Evolutionary conservation across 2,888 invertebrate species (phyloP).

Genomic region (Argyresthia albistria): DNA sequence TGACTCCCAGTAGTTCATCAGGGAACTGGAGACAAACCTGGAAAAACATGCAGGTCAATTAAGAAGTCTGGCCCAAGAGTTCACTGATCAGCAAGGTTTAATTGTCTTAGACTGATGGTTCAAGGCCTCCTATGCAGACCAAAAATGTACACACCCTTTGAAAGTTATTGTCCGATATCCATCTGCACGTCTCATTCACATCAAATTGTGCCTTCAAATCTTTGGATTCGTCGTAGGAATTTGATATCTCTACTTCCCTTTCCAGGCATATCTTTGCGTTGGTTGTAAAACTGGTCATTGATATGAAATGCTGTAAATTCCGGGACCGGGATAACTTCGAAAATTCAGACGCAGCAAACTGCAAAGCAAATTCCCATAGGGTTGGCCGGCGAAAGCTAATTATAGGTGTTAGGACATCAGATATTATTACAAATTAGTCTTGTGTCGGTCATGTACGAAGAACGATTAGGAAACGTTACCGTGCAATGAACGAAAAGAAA

Average conservation of each 20-base stretch:
- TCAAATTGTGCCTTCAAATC: conserved; percentile 69
- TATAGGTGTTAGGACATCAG: no score
- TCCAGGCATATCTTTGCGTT: conserved; percentile 68
- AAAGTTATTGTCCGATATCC: conserved; percentile 79
- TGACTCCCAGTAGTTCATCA: conserved; percentile 81
- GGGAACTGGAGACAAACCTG: conserved; percentile 93
- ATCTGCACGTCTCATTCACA: conserved; percentile 73
- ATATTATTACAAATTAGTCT: no score
- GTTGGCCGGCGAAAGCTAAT: no score
- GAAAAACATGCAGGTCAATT: conserved; percentile 10
- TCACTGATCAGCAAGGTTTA: no score
- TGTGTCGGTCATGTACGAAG: background rate
- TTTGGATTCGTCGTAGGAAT: conserved; percentile 20
- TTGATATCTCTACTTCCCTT: conserved; percentile 42
- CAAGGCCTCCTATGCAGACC: no score
- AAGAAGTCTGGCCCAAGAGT: no score
- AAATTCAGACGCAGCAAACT: no score
- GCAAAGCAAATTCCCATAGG: no score
- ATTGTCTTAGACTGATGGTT: no score
- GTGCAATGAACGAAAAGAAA: no score
- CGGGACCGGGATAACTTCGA: background rate
- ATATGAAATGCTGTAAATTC: background rate
- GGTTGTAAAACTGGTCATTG: conserved; percentile 64
- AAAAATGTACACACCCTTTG: conserved; percentile 74
- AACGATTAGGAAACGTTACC: no score